phyloP scores from a whole-genome alignment of 2,113 vertebrate genomes.

The Sula dactylatra region DNA sequence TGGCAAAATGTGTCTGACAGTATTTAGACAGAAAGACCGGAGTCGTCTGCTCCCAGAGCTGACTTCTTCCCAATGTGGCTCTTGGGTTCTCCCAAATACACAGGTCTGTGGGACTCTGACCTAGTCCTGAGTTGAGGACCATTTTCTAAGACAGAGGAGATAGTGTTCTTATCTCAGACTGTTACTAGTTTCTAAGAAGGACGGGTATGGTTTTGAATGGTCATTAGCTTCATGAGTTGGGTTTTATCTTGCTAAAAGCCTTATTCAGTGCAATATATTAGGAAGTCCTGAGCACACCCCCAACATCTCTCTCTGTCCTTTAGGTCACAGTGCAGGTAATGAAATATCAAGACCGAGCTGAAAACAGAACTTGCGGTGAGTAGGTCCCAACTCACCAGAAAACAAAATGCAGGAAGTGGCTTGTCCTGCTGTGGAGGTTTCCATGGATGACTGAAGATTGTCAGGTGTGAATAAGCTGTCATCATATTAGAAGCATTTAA shows the following conservation, averaged over 20 bases:
- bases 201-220: not conserved
- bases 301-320: not conserved
- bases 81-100: not conserved
- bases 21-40: not conserved
- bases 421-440: not conserved
- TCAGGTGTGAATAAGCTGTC: not conserved
- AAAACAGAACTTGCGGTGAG: not conserved
- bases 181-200: not conserved
- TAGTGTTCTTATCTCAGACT: not conserved
- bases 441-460: not conserved
- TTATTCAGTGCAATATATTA: not conserved
- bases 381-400: not conserved
- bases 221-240: not conserved
- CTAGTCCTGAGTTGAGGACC: not conserved
- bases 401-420: not conserved
- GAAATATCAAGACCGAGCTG: not conserved
- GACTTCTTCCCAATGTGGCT: not conserved
- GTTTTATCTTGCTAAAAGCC: not conserved
- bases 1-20: not conserved
- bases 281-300: not conserved
- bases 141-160: not conserved
- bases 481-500: not conserved
- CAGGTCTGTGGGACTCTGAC: not conserved
- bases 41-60: not conserved
- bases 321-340: not conserved